Evolutionary conservation across 2,888 invertebrate genomes (phyloP).

Genomic region (Thymelicus sylvestris): DNA sequence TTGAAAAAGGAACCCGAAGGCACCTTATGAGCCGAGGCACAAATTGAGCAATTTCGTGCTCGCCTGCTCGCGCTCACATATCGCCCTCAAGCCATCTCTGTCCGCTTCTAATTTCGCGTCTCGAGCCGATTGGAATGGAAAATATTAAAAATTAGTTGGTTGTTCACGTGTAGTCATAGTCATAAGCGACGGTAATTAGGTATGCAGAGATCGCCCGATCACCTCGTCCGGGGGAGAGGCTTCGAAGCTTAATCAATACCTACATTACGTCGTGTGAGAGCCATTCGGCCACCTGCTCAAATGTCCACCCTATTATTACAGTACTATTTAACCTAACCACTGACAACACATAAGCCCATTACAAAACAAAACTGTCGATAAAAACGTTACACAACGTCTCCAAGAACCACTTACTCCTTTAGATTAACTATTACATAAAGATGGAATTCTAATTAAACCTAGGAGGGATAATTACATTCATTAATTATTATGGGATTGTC

Average conservation of each 20-base stretch:
- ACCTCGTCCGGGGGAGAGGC: neutral
- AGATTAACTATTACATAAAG: conserved; percentile 24
- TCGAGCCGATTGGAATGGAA: conserved; percentile 59
- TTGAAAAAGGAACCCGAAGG: conserved; percentile 76
- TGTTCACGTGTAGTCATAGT: conserved; percentile 48
- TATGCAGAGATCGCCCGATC: conserved; percentile 18
- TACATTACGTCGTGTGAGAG: neutral
- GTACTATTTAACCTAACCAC: neutral
- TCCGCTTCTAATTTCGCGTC: conserved; percentile 50
- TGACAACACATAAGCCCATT: conserved; percentile 9
- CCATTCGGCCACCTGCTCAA: conserved; percentile 1
- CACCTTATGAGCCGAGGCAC: conserved; percentile 73
- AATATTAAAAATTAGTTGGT: conserved; percentile 64
- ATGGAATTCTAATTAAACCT: conserved; percentile 24
- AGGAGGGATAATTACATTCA: neutral
- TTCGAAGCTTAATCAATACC: conserved; percentile 1
- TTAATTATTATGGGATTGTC: conserved; percentile 23
- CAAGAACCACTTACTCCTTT: conserved; percentile 10
- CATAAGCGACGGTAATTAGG: conserved; percentile 24
- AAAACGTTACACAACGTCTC: conserved; percentile 10
- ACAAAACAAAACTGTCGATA: conserved; percentile 10
- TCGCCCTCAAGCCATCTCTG: conserved; percentile 46
- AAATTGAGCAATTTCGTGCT: conserved; percentile 83
- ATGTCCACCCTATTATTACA: neutral
- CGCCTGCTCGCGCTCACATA: conserved; percentile 59